These are phyloP conservation scores for Gonocerus acuteangulatus DNA, from an alignment of 2,888 invertebrate genomes.

Conservation along the genomic window DNA sequence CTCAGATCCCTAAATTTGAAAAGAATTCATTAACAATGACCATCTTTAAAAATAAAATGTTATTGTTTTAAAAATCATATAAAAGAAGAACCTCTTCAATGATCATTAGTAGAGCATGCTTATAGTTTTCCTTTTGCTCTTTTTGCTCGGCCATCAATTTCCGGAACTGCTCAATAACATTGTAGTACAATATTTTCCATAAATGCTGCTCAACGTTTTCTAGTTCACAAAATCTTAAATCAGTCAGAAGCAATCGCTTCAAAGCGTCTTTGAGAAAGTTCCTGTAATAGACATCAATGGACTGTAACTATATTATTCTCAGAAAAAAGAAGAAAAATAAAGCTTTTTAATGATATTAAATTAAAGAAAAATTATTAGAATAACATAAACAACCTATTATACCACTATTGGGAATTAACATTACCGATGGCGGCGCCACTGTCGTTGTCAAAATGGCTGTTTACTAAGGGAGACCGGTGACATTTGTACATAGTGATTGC, in stretches of 20 bases:
- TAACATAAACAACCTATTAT: too few relatives aligned
- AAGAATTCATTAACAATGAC: not conserved
- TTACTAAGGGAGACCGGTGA: too few relatives aligned
- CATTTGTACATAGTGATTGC: too few relatives aligned
- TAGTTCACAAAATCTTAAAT: conserved; percentile 77
- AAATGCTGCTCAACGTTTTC: conserved; percentile 83
- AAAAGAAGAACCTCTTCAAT: conserved; percentile 59
- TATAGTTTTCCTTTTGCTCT: conserved; percentile 57
- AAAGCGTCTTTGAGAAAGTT: conserved; percentile 60
- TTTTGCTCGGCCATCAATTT: conserved; percentile 57
- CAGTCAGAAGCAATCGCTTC: conserved; percentile 59
- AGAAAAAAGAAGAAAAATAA: too few relatives aligned
- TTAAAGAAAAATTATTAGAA: too few relatives aligned
- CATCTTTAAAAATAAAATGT: not conserved
- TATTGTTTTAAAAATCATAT: not conserved
- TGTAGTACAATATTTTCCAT: conserved; percentile 86
- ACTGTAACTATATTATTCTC: too few relatives aligned
- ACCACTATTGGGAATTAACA: too few relatives aligned
- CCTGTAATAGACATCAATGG: conserved; percentile 38
- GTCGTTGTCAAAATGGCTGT: too few relatives aligned
- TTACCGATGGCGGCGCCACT: too few relatives aligned
- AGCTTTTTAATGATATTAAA: too few relatives aligned
- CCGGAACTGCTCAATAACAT: conserved; percentile 73
- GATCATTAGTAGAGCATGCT: conserved; percentile 56
- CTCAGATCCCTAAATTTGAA: conserved; percentile 49